Percentiles rank a stretch among this genome's conserved stretches.
These are phyloP conservation scores for Mormyrus iriodes DNA, from an alignment of 2,113 vertebrate genomes.

Conservation along the genomic window DNA sequence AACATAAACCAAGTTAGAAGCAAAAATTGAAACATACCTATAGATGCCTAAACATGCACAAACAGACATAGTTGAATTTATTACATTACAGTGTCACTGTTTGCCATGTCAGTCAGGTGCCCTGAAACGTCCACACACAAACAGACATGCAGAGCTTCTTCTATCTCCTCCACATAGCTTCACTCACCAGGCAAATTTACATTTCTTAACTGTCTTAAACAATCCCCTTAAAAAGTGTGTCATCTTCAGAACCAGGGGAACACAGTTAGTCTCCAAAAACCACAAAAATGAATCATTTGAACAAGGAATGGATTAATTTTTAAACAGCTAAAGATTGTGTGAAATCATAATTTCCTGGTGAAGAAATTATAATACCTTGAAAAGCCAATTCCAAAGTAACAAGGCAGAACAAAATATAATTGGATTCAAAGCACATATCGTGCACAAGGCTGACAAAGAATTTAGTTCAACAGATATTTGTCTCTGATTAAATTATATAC, in stretches of 20 bases:
- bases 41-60: not conserved
- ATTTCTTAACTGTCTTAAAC: constrained; percentile 5
- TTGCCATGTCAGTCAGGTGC: not conserved
- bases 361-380: not conserved
- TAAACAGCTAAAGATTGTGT: not conserved
- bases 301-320: not conserved
- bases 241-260: not conserved
- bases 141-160: not conserved
- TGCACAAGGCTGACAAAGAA: not conserved
- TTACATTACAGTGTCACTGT: not conserved
- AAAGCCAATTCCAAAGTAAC: not conserved
- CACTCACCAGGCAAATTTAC: not conserved
- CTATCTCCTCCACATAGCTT: not conserved
- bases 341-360: not conserved
- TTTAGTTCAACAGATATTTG: not conserved
- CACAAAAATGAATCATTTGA: not conserved
- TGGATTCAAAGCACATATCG: not conserved
- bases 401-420: constrained; percentile 1
- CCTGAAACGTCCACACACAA: not conserved
- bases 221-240: not conserved
- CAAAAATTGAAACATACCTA: not conserved
- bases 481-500: constrained; percentile 9
- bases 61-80: not conserved
- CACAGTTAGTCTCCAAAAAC: not conserved
- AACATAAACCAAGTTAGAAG: not conserved